Percentiles rank a stretch among this genome's conserved stretches.
phyloP scores from a whole-genome alignment of 1,140 invertebrate species.

The Tribolium castaneum region DNA sequence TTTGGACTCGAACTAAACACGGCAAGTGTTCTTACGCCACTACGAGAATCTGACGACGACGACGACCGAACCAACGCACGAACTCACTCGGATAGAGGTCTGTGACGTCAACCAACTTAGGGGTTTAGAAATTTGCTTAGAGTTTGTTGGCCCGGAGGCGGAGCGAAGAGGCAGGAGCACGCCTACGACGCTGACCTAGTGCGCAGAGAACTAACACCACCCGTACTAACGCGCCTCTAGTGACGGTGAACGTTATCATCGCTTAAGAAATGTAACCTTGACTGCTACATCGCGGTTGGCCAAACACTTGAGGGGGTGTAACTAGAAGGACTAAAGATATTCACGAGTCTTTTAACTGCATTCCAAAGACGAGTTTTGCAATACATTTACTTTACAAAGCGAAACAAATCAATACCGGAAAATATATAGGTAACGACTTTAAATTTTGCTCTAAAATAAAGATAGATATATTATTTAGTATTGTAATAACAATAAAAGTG shows the following conservation, averaged over 20 bases:
- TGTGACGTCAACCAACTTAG: slow-evolving; percentile 49
- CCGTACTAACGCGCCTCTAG: slow-evolving; percentile 54
- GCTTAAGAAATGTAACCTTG: slow-evolving; percentile 57
- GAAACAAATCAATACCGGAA: slow-evolving; percentile 10
- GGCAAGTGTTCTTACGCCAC: slow-evolving; percentile 50
- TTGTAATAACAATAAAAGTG: neutral
- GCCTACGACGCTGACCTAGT: slow-evolving; percentile 40
- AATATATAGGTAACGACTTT: no score
- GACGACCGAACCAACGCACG: slow-evolving; percentile 51
- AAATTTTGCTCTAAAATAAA: neutral
- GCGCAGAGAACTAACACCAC: slow-evolving; percentile 44
- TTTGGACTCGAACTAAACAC: slow-evolving; percentile 51
- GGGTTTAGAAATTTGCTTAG: slow-evolving; percentile 52
- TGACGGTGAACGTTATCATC: slow-evolving; percentile 59
- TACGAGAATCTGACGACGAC: slow-evolving; percentile 58
- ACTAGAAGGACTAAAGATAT: slow-evolving; percentile 19
- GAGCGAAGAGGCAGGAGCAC: neutral
- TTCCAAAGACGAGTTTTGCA: slow-evolving; percentile 14
- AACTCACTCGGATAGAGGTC: slow-evolving; percentile 42
- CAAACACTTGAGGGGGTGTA: slow-evolving; percentile 55
- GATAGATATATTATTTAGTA: neutral
- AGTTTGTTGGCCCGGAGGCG: slow-evolving; percentile 57
- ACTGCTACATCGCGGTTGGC: slow-evolving; percentile 56
- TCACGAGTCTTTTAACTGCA: slow-evolving; percentile 26
- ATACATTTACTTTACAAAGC: neutral